Evolutionary conservation across 2,888 invertebrate species (phyloP).

Genomic region (Agrilus cyanescens): DNA sequence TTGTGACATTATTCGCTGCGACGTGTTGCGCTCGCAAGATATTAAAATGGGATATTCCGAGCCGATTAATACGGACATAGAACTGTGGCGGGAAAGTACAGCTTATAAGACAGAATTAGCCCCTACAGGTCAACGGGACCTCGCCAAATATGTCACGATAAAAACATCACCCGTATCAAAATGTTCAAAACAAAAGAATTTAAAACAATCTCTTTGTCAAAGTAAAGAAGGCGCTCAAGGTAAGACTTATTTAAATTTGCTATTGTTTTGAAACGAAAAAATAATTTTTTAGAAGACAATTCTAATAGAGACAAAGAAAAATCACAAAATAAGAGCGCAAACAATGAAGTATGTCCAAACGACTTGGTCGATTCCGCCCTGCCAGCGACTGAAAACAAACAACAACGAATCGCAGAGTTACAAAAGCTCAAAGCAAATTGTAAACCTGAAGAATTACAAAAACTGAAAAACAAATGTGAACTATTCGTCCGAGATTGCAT

Average conservation of each 20-base stretch:
- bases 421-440: conserved; percentile 68
- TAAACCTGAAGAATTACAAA: conserved; percentile 65
- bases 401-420: conserved; percentile 53
- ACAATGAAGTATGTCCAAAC: conserved; percentile 41
- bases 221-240: conserved; percentile 27
- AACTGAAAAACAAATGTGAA: conserved; percentile 46
- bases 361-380: conserved; percentile 59
- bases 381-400: conserved; percentile 54
- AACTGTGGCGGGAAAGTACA: conserved; percentile 72
- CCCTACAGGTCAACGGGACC: conserved; percentile 32
- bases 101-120: conserved; percentile 53
- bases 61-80: conserved; percentile 63
- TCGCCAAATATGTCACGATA: conserved; percentile 31
- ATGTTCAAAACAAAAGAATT: too few relatives aligned
- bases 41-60: conserved; percentile 52
- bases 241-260: too few relatives aligned
- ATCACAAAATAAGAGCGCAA: conserved; percentile 27
- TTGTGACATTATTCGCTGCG: conserved; percentile 93
- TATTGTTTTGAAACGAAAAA: too few relatives aligned
- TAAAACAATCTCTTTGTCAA: conserved; percentile 26
- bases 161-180: conserved; percentile 13
- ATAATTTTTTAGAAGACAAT: conserved; percentile 20
- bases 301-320: conserved; percentile 27
- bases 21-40: conserved; percentile 69
- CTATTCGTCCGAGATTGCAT: conserved; percentile 72